Percentiles rank a stretch among this genome's conserved stretches.
Evolutionary conservation across 2,797 vertebrate species (phyloP).

Genomic region (Halcyon badia): DNA sequence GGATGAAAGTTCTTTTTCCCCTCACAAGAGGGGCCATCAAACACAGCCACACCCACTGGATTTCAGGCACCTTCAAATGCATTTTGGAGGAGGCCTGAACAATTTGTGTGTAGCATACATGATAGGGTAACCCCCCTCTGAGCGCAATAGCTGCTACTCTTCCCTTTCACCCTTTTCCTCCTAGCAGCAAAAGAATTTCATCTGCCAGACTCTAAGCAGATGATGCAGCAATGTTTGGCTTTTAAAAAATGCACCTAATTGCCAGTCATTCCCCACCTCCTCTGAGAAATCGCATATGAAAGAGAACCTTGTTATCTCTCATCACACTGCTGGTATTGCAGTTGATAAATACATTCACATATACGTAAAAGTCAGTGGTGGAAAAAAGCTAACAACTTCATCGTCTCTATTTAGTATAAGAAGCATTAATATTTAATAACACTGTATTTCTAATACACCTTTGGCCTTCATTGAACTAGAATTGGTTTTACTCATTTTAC

Average conservation of each 20-base stretch:
- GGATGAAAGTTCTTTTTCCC: not conserved
- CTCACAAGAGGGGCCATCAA: not conserved
- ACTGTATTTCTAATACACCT: not conserved
- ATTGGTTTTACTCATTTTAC: not conserved
- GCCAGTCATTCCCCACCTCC: not conserved
- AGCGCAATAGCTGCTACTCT: not conserved
- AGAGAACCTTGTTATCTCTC: not conserved
- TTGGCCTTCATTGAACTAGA: not conserved
- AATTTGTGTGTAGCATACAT: not conserved
- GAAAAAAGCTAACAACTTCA: not conserved
- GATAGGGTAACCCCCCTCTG: not conserved
- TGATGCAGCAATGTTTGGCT: not conserved
- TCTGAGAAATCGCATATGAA: not conserved
- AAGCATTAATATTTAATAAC: not conserved
- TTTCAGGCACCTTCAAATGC: not conserved
- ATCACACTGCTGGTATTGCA: not conserved
- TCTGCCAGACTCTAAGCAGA: not conserved
- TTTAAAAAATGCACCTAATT: not conserved
- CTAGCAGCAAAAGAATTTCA: not conserved
- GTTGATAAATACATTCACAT: not conserved
- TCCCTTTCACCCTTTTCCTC: not conserved
- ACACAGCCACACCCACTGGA: not conserved
- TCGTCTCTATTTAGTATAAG: not conserved
- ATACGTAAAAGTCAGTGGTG: not conserved
- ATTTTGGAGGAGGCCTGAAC: not conserved